phyloP scores from a whole-genome alignment of 1,140 invertebrate species.

The Callitettix versicolor region DNA sequence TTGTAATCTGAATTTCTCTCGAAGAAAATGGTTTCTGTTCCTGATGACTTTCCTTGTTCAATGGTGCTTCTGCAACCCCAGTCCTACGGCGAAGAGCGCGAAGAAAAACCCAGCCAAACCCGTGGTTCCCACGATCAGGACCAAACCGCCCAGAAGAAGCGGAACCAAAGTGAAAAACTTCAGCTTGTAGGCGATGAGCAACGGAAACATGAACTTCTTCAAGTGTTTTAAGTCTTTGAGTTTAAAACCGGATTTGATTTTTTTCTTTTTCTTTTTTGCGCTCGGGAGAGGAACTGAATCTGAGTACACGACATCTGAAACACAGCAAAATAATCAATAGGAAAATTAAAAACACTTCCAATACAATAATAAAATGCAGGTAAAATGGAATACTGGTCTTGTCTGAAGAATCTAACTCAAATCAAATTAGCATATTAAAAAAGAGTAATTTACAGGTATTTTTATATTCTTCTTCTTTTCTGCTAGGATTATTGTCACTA shows the following conservation, averaged over 20 bases:
- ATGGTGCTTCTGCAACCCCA: slow-evolving; percentile 36
- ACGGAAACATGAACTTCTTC: slow-evolving; percentile 52
- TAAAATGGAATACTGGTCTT: no score
- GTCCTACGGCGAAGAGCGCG: slow-evolving; percentile 57
- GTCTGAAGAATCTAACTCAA: no score
- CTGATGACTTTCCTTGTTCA: no score
- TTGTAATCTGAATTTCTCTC: no score
- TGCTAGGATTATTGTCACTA: no score
- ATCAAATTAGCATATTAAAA: no score
- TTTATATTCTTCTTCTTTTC: no score
- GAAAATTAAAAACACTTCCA: no score
- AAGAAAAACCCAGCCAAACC: slow-evolving; percentile 76
- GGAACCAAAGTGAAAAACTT: slow-evolving; percentile 71
- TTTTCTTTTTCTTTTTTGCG: slow-evolving; percentile 18
- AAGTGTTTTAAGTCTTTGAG: slow-evolving; percentile 50
- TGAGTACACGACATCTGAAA: slow-evolving; percentile 12
- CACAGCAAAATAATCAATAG: no score
- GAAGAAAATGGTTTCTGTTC: no score
- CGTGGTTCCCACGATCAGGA: slow-evolving; percentile 60
- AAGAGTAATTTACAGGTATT: no score
- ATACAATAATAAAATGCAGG: no score
- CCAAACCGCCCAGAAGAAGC: slow-evolving; percentile 56
- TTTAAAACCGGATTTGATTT: slow-evolving; percentile 23
- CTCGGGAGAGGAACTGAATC: slow-evolving; percentile 17
- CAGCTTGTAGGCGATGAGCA: slow-evolving; percentile 68